A percentile compares a stretch with the other conserved stretches of the same genome.
Conservation (phyloP, 2,797 vertebrate genomes). For the Miichthys miiuy region DNA sequence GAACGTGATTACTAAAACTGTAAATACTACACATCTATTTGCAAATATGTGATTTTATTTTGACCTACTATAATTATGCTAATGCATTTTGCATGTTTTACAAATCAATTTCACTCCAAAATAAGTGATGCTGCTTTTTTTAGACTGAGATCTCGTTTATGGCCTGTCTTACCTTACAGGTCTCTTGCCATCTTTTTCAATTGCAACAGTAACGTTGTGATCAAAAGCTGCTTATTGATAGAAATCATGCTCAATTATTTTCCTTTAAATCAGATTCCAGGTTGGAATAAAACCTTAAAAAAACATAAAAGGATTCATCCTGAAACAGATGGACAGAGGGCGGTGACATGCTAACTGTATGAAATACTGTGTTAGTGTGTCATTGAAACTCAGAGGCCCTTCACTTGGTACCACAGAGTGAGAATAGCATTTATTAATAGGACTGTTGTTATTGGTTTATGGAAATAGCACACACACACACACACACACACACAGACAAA, state of each 20-base stretch:
- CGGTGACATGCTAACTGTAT: background rate
- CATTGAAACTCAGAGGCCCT: conserved; percentile 21
- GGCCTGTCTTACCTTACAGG: background rate
- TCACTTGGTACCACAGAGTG: conserved; percentile 42
- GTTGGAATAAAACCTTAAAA: background rate
- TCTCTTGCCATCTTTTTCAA: background rate
- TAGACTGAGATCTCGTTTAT: background rate
- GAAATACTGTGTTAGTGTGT: background rate
- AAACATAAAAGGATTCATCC: background rate
- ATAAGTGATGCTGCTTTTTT: background rate
- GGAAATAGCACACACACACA: conserved; percentile 38
- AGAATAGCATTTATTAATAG: conserved; percentile 58
- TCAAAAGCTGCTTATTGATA: background rate
- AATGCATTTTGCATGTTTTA: background rate
- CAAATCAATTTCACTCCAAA: background rate
- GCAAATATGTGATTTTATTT: background rate
- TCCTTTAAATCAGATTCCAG: background rate
- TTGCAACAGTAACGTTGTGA: background rate
- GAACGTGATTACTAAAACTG: background rate
- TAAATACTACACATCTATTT: background rate
- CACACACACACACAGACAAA: conserved; percentile 55
- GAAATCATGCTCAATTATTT: background rate
- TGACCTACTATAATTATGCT: background rate
- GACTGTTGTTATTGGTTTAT: conserved; percentile 54
- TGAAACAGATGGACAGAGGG: background rate